These are phyloP conservation scores for Amblyopsis hoosieri DNA, from an alignment of 2,797 vertebrate genomes.

Conservation along the genomic window DNA sequence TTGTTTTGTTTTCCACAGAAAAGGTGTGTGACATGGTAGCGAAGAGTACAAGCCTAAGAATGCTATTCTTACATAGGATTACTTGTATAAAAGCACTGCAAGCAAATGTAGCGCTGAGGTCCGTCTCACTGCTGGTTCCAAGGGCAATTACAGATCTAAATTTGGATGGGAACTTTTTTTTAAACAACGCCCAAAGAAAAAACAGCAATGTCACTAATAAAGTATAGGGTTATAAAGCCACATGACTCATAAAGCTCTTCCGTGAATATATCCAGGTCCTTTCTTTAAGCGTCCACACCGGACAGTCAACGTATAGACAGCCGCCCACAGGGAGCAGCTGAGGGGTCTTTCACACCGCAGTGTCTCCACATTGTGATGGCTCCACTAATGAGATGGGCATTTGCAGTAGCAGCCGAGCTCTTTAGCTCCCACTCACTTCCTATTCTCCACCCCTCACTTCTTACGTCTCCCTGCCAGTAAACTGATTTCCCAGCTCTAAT, in stretches of 20 bases:
- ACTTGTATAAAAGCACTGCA: no score
- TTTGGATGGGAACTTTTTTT: no score
- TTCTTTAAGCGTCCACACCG: slow-evolving; percentile 10
- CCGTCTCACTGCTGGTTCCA: no score
- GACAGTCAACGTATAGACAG: slow-evolving; percentile 22
- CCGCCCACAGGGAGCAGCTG: slow-evolving; percentile 35
- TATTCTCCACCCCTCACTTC: slow-evolving; percentile 35
- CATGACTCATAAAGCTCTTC: slow-evolving; percentile 1
- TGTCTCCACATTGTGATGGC: slow-evolving; percentile 48
- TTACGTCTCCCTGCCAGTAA: slow-evolving; percentile 50
- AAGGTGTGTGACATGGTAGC: no score
- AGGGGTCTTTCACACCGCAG: slow-evolving; percentile 34
- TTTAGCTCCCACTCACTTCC: slow-evolving; percentile 51
- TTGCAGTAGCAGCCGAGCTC: slow-evolving; percentile 29
- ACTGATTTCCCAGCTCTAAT: slow-evolving; percentile 65
- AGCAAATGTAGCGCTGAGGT: no score
- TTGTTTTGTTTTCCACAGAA: no score
- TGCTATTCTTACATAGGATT: no score
- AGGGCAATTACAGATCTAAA: no score
- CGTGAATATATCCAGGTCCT: slow-evolving; percentile 1
- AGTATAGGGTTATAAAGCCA: not conserved
- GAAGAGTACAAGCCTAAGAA: no score
- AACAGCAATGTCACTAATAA: not conserved
- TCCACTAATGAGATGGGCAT: slow-evolving; percentile 65
- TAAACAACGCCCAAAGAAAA: no score